phyloP scores from a whole-genome alignment of 2,797 vertebrate species.

The Scyliorhinus canicula region DNA sequence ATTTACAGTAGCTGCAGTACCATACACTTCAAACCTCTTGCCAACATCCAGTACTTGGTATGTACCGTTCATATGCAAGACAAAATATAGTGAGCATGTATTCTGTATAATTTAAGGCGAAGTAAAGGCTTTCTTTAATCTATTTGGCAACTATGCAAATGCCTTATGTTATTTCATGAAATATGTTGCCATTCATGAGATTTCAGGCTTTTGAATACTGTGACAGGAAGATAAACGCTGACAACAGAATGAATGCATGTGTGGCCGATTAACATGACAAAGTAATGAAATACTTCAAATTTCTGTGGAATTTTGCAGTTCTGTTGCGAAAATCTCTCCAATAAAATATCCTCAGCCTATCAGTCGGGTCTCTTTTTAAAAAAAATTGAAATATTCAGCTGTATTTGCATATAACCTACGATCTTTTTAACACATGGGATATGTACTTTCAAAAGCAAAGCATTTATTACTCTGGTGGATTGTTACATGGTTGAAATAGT shows the following conservation, averaged over 20 bases:
- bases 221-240: neutral
- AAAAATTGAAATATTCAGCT: neutral
- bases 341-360: neutral
- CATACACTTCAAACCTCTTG: slow-evolving; percentile 84
- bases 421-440: neutral
- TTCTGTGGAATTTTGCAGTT: neutral
- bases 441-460: too few relatives aligned
- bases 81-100: slow-evolving; percentile 46
- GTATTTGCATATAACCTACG: neutral
- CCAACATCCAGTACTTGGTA: slow-evolving; percentile 97
- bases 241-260: neutral
- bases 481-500: neutral
- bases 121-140: neutral
- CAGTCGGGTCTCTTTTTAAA: neutral
- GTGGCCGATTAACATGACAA: neutral
- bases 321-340: neutral
- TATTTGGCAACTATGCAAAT: neutral
- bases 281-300: neutral
- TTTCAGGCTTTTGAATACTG: neutral
- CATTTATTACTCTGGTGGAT: neutral
- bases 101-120: slow-evolving; percentile 39
- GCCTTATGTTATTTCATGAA: neutral
- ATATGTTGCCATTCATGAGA: neutral
- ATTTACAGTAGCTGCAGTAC: slow-evolving; percentile 89
- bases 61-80: slow-evolving; percentile 44